phyloP scores from a whole-genome alignment of 2,797 vertebrate genomes.

The Glossophaga mutica region DNA sequence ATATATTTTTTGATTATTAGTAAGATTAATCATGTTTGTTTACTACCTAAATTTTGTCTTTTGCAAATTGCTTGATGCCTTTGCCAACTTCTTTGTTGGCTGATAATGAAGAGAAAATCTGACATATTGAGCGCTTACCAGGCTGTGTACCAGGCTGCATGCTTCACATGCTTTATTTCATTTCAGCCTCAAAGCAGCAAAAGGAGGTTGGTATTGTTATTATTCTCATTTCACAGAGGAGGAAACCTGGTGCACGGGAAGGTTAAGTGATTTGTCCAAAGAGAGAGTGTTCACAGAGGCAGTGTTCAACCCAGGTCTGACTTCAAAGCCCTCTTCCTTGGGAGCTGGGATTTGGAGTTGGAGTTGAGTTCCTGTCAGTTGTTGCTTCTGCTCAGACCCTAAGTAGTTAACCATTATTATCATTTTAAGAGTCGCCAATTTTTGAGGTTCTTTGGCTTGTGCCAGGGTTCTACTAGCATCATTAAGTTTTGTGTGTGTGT shows the following conservation, averaged over 20 bases:
- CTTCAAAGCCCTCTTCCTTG: background rate
- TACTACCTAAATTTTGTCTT: background rate
- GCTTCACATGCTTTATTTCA: background rate
- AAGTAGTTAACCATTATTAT: background rate
- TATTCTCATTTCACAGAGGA: background rate
- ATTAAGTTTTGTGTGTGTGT: background rate
- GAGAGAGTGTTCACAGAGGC: too few relatives aligned
- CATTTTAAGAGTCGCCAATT: background rate
- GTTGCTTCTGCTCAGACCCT: background rate
- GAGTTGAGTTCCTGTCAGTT: background rate
- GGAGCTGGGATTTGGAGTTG: background rate
- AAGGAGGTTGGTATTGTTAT: background rate
- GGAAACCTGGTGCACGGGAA: background rate
- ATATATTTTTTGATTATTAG: background rate
- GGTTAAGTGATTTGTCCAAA: background rate
- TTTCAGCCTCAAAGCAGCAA: background rate
- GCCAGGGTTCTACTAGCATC: background rate
- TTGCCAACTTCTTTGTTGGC: background rate
- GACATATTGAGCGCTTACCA: background rate
- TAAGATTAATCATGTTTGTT: background rate
- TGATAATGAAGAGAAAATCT: constrained; percentile 17
- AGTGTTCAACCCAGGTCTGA: background rate
- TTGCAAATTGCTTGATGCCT: background rate
- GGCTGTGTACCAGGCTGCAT: background rate
- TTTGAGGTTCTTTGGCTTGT: background rate